These are phyloP conservation scores for Antheraea yamamai DNA, from an alignment of 2,888 invertebrate genomes.

Conservation along the genomic window DNA sequence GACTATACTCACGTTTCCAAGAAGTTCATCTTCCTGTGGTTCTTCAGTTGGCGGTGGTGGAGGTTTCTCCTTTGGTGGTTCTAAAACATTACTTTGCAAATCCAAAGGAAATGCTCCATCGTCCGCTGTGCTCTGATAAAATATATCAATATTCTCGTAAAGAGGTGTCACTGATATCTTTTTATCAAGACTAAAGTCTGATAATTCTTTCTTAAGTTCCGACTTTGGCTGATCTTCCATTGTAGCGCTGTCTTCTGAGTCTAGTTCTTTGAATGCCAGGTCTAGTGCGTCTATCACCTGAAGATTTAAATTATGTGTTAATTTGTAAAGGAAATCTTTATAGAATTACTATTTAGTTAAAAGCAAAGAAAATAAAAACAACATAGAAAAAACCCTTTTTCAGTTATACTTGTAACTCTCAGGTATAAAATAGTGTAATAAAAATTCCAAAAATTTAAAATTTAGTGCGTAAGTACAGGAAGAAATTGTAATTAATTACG, in stretches of 20 bases:
- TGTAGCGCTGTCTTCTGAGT: slow-evolving; percentile 76
- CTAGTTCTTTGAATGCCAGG: slow-evolving; percentile 84
- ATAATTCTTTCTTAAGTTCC: slow-evolving; percentile 38
- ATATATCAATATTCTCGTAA: slow-evolving; percentile 84
- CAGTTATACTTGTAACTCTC: neutral
- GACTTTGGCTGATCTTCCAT: slow-evolving; percentile 62
- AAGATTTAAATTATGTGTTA: slow-evolving; percentile 30
- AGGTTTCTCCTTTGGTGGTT: slow-evolving; percentile 93
- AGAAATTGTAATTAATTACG: neutral
- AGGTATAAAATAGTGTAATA: neutral
- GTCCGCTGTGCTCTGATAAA: slow-evolving; percentile 67
- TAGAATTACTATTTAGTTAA: neutral
- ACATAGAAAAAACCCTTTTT: neutral
- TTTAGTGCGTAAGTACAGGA: neutral
- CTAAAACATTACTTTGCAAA: slow-evolving; percentile 81
- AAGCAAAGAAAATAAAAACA: slow-evolving; percentile 9
- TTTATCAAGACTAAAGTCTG: slow-evolving; percentile 53
- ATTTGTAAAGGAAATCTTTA: neutral
- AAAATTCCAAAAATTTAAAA: neutral
- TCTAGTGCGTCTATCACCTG: slow-evolving; percentile 85
- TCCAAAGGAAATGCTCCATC: slow-evolving; percentile 79
- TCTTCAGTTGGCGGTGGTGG: slow-evolving; percentile 89
- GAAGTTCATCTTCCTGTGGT: slow-evolving; percentile 64
- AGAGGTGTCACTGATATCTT: slow-evolving; percentile 78
- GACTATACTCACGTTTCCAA: slow-evolving; percentile 67